phyloP scores from a whole-genome alignment of 2,888 invertebrate genomes.

The Pelosia muscerda region DNA sequence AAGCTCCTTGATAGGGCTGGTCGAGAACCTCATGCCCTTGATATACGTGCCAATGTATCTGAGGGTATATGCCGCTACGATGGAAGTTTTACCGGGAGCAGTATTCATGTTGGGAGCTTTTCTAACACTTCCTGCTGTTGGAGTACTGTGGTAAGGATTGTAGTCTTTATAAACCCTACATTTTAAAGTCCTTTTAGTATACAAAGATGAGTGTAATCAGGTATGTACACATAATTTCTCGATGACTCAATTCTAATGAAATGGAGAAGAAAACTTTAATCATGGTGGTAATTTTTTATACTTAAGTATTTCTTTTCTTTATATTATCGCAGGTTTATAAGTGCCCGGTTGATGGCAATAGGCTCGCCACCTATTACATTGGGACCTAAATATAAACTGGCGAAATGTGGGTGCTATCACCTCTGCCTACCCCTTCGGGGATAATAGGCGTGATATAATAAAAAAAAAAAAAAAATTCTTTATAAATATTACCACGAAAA shows the following conservation, averaged over 20 bases:
- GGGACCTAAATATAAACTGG: too few species aligned
- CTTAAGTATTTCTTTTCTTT: background rate
- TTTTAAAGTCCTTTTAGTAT: too few species aligned
- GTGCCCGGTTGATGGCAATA: too few species aligned
- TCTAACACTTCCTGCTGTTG: slow-evolving; percentile 88
- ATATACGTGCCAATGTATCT: slow-evolving; percentile 90
- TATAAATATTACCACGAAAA: too few species aligned
- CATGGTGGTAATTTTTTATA: background rate
- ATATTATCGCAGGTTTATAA: too few species aligned
- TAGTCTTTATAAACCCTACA: background rate
- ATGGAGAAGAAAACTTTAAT: background rate
- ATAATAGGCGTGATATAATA: too few species aligned
- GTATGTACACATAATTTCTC: too few species aligned
- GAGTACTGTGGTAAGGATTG: slow-evolving; percentile 86
- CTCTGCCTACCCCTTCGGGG: too few species aligned
- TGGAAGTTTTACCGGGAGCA: slow-evolving; percentile 89
- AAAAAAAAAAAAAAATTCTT: too few species aligned
- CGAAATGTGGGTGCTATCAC: too few species aligned
- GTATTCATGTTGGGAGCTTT: slow-evolving; percentile 89
- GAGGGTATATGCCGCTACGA: slow-evolving; percentile 88
- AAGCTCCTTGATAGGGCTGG: slow-evolving; percentile 89
- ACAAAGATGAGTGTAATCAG: background rate
- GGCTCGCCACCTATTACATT: too few species aligned
- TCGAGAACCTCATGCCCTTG: slow-evolving; percentile 89
- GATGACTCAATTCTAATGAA: background rate